Conservation (phyloP, 2,888 invertebrate species). For the Tyria jacobaeae region DNA sequence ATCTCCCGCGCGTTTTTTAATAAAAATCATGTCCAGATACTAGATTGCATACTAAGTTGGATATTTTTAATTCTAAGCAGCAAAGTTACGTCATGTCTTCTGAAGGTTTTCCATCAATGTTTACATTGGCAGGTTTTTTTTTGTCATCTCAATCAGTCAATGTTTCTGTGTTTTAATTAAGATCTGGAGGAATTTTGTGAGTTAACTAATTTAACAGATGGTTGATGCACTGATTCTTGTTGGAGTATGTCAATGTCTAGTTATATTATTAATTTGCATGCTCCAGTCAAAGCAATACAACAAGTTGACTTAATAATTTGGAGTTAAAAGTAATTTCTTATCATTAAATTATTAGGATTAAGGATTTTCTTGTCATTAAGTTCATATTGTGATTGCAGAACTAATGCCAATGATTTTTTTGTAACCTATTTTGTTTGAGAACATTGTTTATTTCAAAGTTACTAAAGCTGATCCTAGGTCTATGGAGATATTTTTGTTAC, state of each 20-base stretch:
- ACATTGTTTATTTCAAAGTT: constrained; percentile 35
- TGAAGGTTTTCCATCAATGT: neutral
- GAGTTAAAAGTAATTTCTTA: constrained; percentile 19
- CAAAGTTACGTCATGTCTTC: neutral
- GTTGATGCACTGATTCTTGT: neutral
- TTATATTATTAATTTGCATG: neutral
- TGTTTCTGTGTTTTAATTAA: neutral
- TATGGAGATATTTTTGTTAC: constrained; percentile 48
- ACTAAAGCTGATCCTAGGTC: constrained; percentile 28
- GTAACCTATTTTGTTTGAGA: constrained; percentile 31
- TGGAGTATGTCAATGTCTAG: neutral
- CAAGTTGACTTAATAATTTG: neutral
- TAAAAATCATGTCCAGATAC: no score
- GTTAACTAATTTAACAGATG: neutral
- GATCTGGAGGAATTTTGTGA: neutral
- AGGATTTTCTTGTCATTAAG: constrained; percentile 24
- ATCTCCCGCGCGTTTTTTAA: no score
- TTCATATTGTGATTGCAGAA: constrained; percentile 12
- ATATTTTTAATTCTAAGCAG: neutral
- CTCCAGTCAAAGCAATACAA: neutral
- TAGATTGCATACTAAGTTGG: neutral
- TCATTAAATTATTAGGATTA: constrained; percentile 26
- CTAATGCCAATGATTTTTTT: constrained; percentile 22
- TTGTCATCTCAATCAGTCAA: no score
- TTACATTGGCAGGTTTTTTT: neutral